Evolutionary conservation across 2,797 vertebrate genomes (phyloP).

Genomic region (Lepus oiostolus): DNA sequence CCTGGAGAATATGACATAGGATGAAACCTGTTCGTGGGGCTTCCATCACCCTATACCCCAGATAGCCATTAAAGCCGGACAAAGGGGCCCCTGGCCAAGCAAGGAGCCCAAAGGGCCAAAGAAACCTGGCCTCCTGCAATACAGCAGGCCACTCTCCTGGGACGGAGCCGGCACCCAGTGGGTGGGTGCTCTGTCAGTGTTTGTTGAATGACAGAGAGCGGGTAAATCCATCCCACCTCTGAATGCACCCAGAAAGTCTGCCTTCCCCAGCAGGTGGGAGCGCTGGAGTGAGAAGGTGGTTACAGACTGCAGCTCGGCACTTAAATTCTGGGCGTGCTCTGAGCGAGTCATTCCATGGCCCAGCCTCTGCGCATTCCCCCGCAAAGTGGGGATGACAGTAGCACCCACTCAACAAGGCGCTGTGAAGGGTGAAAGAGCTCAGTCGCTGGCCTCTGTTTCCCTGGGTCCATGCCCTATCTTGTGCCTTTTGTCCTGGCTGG

Average conservation of each 20-base stretch:
- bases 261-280: background rate
- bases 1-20: background rate
- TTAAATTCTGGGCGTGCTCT: background rate
- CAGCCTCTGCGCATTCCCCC: background rate
- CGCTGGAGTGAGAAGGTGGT: background rate
- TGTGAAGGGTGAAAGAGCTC: background rate
- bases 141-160: background rate
- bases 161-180: background rate
- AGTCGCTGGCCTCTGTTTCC: background rate
- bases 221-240: background rate
- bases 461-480: background rate
- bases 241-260: background rate
- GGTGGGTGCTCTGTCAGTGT: rapidly evolving
- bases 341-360: background rate
- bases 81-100: background rate
- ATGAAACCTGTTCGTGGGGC: background rate
- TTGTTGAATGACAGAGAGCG: background rate
- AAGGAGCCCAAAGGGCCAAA: background rate
- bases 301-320: background rate
- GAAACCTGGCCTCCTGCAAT: background rate
- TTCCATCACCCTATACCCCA: background rate
- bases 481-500: background rate
- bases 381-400: background rate
- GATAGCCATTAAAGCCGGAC: background rate
- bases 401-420: background rate